Evolutionary conservation across 2,888 invertebrate species (phyloP), one percentile per base, ranked within the genome.

Genomic region (Coenonympha arcania): DNA sequence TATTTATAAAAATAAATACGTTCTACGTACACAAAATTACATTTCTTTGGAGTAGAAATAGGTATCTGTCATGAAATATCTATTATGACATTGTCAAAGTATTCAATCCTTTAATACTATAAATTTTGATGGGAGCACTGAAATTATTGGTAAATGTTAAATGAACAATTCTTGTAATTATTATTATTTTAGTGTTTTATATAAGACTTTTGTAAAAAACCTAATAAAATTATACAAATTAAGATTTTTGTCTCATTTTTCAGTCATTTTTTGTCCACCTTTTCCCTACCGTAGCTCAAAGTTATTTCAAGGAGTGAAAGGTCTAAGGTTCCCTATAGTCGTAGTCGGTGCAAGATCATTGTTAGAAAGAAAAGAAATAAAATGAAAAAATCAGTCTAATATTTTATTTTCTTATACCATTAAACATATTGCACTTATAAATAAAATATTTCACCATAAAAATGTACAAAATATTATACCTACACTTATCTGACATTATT

Each of bases 161-260:
- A 43, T 40, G 28, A 31, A 33, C 20, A 33, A 37, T 37, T 19
- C n/a, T 42, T 55, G 49, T 55, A 52, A 55, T 65, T 66, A 65
- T 60, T 66, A 16, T 20, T 22, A 33, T 22, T 60, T 60, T 60
- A 62, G 62, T 58, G 54, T 61, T 59, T 62, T 66, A 63, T 65
- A n/a, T n/a, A 68, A 59, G 63, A 53, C 52, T 65, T 70, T 72
- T 69, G 66, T 68, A 64, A 62, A 65, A 57, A 61, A 44, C 40
- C 52, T 42, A 52, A 59, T 58, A 62, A 61, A 59, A 57, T 54
- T 37, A 55, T 59, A 57, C 48, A 55, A 59, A 55, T 52, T 48
- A 41, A 11, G 16, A 26, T 28, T 6, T 30, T 19, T 9, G 11
- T 43, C 24, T 39, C 31, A 26, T 8, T 47, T 52, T 47, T 37